A percentile compares a stretch with the other conserved stretches of the same genome.
Conservation (phyloP, 2,888 invertebrate species). For the Lapara coniferarum region DNA sequence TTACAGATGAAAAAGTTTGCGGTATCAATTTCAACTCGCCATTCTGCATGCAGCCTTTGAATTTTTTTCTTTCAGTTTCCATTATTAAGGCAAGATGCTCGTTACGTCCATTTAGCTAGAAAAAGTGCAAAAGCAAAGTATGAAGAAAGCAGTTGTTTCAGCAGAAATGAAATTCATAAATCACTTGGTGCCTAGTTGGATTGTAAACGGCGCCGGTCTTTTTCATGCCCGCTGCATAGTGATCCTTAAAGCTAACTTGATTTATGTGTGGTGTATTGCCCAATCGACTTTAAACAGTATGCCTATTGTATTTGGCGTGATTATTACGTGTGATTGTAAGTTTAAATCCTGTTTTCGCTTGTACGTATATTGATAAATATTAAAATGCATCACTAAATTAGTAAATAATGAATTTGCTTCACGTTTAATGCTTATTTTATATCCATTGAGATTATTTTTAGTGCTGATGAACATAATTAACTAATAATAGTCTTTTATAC, state of each 20-base stretch:
- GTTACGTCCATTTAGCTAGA: constrained; percentile 69
- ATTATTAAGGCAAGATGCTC: constrained; percentile 70
- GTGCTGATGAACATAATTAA: no score
- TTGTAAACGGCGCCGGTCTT: constrained; percentile 64
- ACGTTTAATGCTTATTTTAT: neutral
- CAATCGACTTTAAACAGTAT: neutral
- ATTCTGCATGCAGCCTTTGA: constrained; percentile 58
- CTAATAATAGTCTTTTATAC: no score
- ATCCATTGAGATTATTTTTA: neutral
- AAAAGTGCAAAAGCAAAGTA: constrained; percentile 43
- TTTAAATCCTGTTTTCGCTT: neutral
- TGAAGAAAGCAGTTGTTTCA: constrained; percentile 63
- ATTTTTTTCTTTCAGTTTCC: constrained; percentile 53
- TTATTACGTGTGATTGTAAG: neutral
- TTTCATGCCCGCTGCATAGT: constrained; percentile 58
- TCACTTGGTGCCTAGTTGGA: constrained; percentile 63
- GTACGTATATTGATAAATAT: neutral
- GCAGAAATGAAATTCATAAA: constrained; percentile 75
- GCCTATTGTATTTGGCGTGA: neutral
- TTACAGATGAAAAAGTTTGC: constrained; percentile 64
- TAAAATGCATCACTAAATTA: neutral
- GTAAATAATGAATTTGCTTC: neutral
- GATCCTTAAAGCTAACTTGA: constrained; percentile 47
- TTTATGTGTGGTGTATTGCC: constrained; percentile 41
- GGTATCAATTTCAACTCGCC: constrained; percentile 66